Evolutionary conservation across 64 coral and sea anemone genomes (phyloP), one percentile per base, ranked within the genome.

Genomic region (Montipora capricornis): DNA sequence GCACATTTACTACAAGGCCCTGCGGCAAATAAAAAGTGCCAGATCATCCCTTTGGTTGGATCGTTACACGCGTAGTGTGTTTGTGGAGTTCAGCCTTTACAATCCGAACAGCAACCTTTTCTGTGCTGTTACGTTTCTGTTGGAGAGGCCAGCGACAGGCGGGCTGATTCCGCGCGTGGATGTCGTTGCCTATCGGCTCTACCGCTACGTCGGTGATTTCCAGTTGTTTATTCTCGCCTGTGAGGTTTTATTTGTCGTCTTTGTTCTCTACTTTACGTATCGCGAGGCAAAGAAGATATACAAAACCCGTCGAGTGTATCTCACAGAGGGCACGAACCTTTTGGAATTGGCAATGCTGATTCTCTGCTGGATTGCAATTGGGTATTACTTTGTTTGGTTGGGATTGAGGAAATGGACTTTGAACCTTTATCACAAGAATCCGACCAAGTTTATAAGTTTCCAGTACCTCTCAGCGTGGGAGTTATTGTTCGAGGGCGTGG

Each of bases 41-140:
- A 81, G 57, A 61, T 48, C 88, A 26, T 37, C 66, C 6, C 88
- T 88, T 7, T 99, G 98, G 98, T 86, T 96, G 57, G 98, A 99
- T 53, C 79, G 58, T 17, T 86, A 83, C 19, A 92, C 98, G 13
- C 76, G 89, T 11, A 93, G 85, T 52, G 47, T 99, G 15, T 99
- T 99, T 76, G 87, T 90, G 14, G 98, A 99, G 59, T 84, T 94
- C 48, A 96, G 89, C 19, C 17, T 99, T 12, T 99, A 96, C 78
- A 99, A 99, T 73, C 98, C 98, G 14, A 94, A 94, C 12, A 96
- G 89, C 37, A 99, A 99, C 57, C 68, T 99, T 5, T 99, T 99
- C 78, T 94, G 84, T 45, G 90, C 95, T 2, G 77, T 86, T 71
- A 99, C 92, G 9, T 79, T 96, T 24, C 61, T 99, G 11, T 79